A percentile compares a stretch with the other conserved stretches of the same genome.
Evolutionary conservation across 2,113 vertebrate species (phyloP).

Genomic region (Spea bombifrons): DNA sequence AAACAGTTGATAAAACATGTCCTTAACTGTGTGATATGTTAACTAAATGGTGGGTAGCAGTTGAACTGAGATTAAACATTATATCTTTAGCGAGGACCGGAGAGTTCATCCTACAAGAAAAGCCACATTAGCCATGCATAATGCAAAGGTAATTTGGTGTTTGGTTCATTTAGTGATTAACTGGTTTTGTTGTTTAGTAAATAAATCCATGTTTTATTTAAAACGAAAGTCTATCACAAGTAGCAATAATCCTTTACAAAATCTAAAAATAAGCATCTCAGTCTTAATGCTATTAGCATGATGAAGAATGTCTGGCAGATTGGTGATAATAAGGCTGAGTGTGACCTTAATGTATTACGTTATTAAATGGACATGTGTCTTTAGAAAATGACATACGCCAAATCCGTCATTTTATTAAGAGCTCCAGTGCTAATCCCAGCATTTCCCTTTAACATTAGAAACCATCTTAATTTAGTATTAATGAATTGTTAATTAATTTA

Average conservation of each 20-base stretch:
- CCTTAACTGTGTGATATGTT: too few species aligned
- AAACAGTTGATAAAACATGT: too few species aligned
- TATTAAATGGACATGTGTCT: conserved; percentile 27
- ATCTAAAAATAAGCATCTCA: conserved; percentile 9
- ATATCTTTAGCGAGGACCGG: too few species aligned
- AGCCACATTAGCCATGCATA: too few species aligned
- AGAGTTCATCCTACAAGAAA: too few species aligned
- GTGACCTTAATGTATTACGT: conserved; percentile 35
- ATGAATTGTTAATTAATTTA: background rate
- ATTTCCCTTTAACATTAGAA: background rate
- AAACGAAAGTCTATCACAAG: too few species aligned
- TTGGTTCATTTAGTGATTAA: too few species aligned
- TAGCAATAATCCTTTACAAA: background rate
- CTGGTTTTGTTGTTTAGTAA: too few species aligned
- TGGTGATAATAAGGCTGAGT: conserved; percentile 20
- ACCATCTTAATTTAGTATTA: background rate
- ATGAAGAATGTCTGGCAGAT: conserved; percentile 8
- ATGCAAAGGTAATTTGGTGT: too few species aligned
- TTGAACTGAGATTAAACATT: too few species aligned
- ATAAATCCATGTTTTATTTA: too few species aligned
- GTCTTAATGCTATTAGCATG: conserved; percentile 8
- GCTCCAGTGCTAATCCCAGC: conserved; percentile 15
- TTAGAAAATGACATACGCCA: background rate
- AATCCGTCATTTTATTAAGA: conserved; percentile 20
- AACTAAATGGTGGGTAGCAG: too few species aligned